Conservation (phyloP, 2,113 vertebrate genomes). For the Ophthalmolycus amberensis region DNA sequence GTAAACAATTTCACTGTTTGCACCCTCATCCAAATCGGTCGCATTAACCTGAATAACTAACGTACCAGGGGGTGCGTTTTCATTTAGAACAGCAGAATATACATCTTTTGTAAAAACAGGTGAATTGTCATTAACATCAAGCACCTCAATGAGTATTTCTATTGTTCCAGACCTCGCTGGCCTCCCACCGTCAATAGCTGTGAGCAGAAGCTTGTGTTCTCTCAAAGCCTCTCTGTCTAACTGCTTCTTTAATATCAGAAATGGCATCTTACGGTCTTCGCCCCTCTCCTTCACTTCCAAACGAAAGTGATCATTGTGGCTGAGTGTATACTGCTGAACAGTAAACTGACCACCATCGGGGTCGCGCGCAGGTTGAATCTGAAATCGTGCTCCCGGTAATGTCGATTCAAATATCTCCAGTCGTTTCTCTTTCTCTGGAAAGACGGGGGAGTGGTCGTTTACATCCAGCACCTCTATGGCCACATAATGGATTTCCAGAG, state of each 20-base stretch:
- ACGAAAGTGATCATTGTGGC: slow-evolving; percentile 74
- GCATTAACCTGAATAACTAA: slow-evolving; percentile 73
- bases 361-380: slow-evolving; percentile 75
- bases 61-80: slow-evolving; percentile 51
- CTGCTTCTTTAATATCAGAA: slow-evolving; percentile 66
- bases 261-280: slow-evolving; percentile 65
- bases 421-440: slow-evolving; percentile 47
- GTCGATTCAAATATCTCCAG: slow-evolving; percentile 57
- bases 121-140: slow-evolving; percentile 76
- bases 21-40: slow-evolving; percentile 77
- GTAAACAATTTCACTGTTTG: slow-evolving; percentile 75
- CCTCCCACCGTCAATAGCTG: slow-evolving; percentile 74
- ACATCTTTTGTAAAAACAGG: slow-evolving; percentile 68
- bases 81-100: slow-evolving; percentile 51
- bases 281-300: slow-evolving; percentile 72
- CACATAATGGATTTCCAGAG: slow-evolving; percentile 85
- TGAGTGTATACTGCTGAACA: slow-evolving; percentile 80
- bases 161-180: slow-evolving; percentile 64
- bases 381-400: slow-evolving; percentile 25
- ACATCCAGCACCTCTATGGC: slow-evolving; percentile 82
- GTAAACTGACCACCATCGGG: slow-evolving; percentile 80
- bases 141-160: slow-evolving; percentile 56
- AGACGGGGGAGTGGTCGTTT: slow-evolving; percentile 64
- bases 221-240: slow-evolving; percentile 66
- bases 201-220: slow-evolving; percentile 58